A percentile compares a stretch with the other conserved stretches of the same genome.
These are phyloP conservation scores for Stichopus chloronotus DNA, from an alignment of 35 echinoderm and acorn worm genomes.

Conservation along the genomic window DNA sequence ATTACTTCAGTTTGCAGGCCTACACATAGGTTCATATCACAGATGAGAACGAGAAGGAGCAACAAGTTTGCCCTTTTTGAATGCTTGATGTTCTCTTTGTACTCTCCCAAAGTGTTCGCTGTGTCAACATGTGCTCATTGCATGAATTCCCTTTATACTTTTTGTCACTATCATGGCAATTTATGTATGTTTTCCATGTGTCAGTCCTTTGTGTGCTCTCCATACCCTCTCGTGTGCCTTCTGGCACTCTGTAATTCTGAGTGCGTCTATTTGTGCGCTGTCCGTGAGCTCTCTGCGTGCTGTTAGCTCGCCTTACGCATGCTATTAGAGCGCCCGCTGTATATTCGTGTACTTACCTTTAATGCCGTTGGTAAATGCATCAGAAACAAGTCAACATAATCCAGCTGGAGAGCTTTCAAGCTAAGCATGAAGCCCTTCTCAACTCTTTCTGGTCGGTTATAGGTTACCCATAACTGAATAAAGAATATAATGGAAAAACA, in stretches of 20 bases:
- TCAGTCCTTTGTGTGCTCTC: background rate
- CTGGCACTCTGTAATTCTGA: background rate
- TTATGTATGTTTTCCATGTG: background rate
- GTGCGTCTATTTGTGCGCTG: background rate
- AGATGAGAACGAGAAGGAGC: background rate
- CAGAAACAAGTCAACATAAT: conserved; percentile 20
- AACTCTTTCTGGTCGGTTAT: background rate
- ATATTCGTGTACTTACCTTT: background rate
- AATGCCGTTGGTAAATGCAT: conserved; percentile 18
- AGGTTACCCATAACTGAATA: background rate
- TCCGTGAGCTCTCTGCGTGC: background rate
- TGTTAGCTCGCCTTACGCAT: background rate
- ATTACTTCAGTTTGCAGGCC: background rate
- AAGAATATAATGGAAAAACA: background rate
- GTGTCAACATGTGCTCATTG: too few relatives aligned
- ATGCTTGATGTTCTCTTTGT: too few relatives aligned
- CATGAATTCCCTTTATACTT: too few relatives aligned
- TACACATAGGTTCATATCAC: background rate
- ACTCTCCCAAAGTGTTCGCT: too few relatives aligned
- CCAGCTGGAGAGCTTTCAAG: conserved; percentile 17
- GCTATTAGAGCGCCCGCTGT: background rate
- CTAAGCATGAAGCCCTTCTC: background rate
- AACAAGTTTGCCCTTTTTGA: too few relatives aligned
- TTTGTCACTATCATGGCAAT: background rate
- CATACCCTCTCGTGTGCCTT: background rate